Conservation (phyloP, 2,888 invertebrate species). For the Myathropa florea region DNA sequence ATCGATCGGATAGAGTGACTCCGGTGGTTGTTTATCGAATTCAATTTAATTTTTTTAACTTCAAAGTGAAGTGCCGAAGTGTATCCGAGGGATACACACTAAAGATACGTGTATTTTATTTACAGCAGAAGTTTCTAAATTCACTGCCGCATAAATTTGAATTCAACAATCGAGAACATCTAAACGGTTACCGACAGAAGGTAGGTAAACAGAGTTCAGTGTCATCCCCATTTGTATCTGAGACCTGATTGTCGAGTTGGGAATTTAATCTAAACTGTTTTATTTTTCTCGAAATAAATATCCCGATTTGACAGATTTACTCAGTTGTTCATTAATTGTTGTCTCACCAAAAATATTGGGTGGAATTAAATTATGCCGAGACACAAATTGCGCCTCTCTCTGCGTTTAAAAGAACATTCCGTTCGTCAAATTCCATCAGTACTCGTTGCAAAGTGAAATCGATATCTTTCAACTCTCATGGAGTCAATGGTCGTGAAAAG, state of each 20-base stretch:
- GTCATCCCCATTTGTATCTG: background rate
- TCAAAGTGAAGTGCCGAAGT: conserved; percentile 16
- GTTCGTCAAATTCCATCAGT: background rate
- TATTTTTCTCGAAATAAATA: background rate
- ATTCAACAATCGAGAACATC: background rate
- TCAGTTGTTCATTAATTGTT: background rate
- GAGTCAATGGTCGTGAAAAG: background rate
- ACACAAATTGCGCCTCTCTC: too few species aligned
- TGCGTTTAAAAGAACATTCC: too few species aligned
- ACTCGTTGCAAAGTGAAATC: background rate
- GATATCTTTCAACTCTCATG: background rate
- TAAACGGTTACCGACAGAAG: background rate
- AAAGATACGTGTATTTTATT: conserved; percentile 9
- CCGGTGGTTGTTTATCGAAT: background rate
- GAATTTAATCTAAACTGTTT: background rate
- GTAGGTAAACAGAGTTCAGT: background rate
- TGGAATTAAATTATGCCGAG: background rate
- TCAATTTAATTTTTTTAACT: conserved; percentile 6
- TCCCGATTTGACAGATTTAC: background rate
- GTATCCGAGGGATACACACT: conserved; percentile 6
- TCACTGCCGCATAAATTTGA: background rate
- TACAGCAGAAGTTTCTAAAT: background rate
- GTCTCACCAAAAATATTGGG: background rate
- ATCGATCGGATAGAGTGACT: background rate
- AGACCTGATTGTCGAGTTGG: background rate